These are phyloP conservation scores for Pangasius larnaudii DNA, from an alignment of 2,797 vertebrate genomes.

Conservation along the genomic window DNA sequence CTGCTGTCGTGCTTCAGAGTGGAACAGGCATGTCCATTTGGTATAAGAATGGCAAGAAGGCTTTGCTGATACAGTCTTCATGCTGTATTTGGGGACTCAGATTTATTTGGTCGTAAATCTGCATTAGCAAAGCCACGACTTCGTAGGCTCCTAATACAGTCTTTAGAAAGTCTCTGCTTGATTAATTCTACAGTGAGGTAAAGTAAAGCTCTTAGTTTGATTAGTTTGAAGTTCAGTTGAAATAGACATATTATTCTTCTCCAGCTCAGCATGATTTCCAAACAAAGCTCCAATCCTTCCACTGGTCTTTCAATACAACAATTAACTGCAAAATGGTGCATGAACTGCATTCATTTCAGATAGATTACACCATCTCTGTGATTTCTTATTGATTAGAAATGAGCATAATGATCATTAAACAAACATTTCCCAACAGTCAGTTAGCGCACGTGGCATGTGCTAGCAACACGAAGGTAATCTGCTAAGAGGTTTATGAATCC, in stretches of 20 bases:
- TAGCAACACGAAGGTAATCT: neutral
- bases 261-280: neutral
- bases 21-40: slow-evolving; percentile 27
- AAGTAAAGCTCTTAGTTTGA: slow-evolving; percentile 65
- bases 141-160: slow-evolving; percentile 51
- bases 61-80: slow-evolving; percentile 57
- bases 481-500: neutral
- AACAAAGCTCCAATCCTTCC: slow-evolving; percentile 32
- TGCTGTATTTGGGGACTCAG: slow-evolving; percentile 14
- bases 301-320: slow-evolving; percentile 37
- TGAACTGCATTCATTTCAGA: slow-evolving; percentile 17
- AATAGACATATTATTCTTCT: slow-evolving; percentile 15
- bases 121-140: slow-evolving; percentile 28
- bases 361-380: neutral
- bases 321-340: slow-evolving; percentile 40
- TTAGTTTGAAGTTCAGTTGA: slow-evolving; percentile 47
- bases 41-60: slow-evolving; percentile 40
- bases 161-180: slow-evolving; percentile 46
- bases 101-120: slow-evolving; percentile 65
- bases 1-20: neutral
- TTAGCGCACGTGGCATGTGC: neutral
- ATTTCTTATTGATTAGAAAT: slow-evolving; percentile 6
- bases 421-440: neutral
- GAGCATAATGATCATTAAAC: slow-evolving; percentile 19
- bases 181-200: slow-evolving; percentile 60